phyloP scores from a whole-genome alignment of 2,888 invertebrate species.

The Pherbina coryleti region DNA sequence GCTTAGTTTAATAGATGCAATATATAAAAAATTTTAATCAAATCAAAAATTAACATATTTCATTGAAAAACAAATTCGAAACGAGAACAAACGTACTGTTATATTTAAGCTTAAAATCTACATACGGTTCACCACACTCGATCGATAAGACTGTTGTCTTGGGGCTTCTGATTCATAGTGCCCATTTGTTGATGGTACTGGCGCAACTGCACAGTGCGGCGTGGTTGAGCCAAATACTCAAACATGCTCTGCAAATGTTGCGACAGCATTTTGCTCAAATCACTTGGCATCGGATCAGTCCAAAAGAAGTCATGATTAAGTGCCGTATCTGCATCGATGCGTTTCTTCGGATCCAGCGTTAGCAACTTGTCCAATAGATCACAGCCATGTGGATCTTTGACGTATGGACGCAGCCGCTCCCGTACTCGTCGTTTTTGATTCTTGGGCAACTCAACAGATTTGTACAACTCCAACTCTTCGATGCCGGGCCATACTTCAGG shows the following conservation, averaged over 20 bases:
- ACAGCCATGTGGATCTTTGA: conserved; percentile 92
- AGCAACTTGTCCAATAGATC: conserved; percentile 93
- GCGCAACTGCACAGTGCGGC: conserved; percentile 79
- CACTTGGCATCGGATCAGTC: conserved; percentile 96
- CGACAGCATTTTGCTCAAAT: conserved; percentile 90
- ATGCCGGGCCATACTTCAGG: conserved; percentile 94
- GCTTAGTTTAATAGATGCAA: neutral
- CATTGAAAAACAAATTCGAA: neutral
- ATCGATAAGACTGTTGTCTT: conserved; percentile 88
- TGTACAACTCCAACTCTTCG: conserved; percentile 88
- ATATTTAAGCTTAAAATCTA: neutral
- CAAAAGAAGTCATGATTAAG: conserved; percentile 99
- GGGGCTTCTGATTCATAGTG: conserved; percentile 72
- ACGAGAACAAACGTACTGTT: neutral
- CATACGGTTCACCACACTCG: conserved; percentile 79
- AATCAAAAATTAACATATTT: neutral
- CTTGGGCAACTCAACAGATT: conserved; percentile 88
- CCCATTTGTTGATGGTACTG: conserved; percentile 77
- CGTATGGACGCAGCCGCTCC: conserved; percentile 88
- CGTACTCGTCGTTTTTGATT: conserved; percentile 88
- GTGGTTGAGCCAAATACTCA: conserved; percentile 86
- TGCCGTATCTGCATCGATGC: conserved; percentile 91
- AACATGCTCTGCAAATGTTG: conserved; percentile 95
- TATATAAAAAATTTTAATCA: neutral
- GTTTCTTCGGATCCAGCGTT: conserved; percentile 90